A percentile compares a stretch with the other conserved stretches of the same genome.
phyloP scores from a whole-genome alignment of 2,888 invertebrate genomes.

The Scaptomyza cyrtandrae region DNA sequence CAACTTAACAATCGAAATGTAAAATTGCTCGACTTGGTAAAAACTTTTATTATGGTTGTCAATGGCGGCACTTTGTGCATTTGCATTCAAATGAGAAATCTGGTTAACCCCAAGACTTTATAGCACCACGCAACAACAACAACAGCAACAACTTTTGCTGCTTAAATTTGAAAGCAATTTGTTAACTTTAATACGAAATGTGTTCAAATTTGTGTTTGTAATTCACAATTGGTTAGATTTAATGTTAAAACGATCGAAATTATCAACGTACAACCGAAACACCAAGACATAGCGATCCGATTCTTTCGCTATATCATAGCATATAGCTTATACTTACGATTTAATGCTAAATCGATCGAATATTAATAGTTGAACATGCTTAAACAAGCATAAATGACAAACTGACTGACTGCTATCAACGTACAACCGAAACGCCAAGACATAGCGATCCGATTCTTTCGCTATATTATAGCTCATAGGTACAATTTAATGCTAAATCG shows the following conservation, averaged over 20 bases:
- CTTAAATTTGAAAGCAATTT: slow-evolving; percentile 4
- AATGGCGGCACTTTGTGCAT: slow-evolving; percentile 41
- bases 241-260: no score
- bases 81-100: slow-evolving; percentile 66
- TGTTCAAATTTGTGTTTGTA: not conserved
- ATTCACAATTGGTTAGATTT: no score
- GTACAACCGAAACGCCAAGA: not conserved
- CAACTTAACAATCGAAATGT: slow-evolving; percentile 37
- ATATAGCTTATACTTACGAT: no score
- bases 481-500: no score
- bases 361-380: no score
- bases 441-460: not conserved
- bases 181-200: slow-evolving; percentile 3
- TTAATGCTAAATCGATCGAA: no score
- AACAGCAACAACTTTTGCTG: not conserved
- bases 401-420: slow-evolving; percentile 2
- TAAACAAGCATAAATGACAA: not conserved
- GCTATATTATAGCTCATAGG: no score
- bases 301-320: not conserved
- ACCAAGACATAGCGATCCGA: not conserved
- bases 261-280: not conserved
- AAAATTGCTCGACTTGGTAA: slow-evolving; percentile 18
- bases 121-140: slow-evolving; percentile 10
- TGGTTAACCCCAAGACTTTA: slow-evolving; percentile 66
- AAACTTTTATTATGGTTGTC: slow-evolving; percentile 53